Base-by-base conservation (phyloP, 1,140 invertebrate species). In the Fopius arisanus region DNA sequence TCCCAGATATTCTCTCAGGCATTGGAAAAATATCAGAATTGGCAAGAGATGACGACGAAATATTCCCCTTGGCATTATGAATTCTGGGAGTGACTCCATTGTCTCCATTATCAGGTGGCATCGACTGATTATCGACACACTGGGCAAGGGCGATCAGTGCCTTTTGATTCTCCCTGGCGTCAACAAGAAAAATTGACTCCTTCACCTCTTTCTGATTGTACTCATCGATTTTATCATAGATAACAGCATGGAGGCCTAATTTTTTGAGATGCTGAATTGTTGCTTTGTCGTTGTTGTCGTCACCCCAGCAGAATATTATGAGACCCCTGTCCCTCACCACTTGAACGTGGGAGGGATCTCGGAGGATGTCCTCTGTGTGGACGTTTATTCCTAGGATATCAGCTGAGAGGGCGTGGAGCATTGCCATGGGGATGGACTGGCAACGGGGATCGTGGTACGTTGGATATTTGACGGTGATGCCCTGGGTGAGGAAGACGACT, bases 221-320 rank as follows among this genome's bases (percentile, higher is more conserved):
- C 71, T 95, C 91, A 81, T 96, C 94, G 75, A 96, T 93, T 85
- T 95, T 96, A 84, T 98, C 97, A 84, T 97, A 98, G 80, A 98
- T 98, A 33, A 98, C 94, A 48, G 94, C 97, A 83, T 98, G 95
- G 23, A 98, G 90, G 3, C 96, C 96, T 65, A 96, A 89, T 76
- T 94, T 90, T 86, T 97, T 97, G 0, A 98, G 89, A 80, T 93
- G 91, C 77, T 93, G 93, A 48, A 98, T 96, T 0, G 94, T 95
- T n/a, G 92, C 91, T 72, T 92, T 92, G 83, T 96, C 93, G 79
- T 98, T 97, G 81, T 97, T 97, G 82, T 97, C 96, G 82, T 98
- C 96, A 4, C 97, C 97, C 97, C 97, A 99, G 83, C 96, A 97
- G 83, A 98, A 98, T 48, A 98, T 91, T 1, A 97, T 91, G 19